Percentiles rank a stretch among this genome's conserved stretches.
These are phyloP conservation scores for Coenonympha glycerion DNA, from an alignment of 2,888 invertebrate genomes.

Conservation along the genomic window DNA sequence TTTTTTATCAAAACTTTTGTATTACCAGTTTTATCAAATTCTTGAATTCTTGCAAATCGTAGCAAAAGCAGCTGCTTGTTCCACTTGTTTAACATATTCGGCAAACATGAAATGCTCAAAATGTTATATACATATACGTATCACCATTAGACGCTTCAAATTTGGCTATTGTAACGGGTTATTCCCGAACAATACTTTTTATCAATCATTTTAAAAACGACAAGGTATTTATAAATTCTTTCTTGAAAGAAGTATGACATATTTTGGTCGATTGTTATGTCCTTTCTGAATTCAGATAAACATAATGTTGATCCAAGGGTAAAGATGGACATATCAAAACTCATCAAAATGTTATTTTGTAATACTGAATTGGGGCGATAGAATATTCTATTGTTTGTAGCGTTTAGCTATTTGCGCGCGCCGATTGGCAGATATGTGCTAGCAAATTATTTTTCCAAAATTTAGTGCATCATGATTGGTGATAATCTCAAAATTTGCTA, in stretches of 20 bases:
- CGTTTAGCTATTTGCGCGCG: constrained; percentile 31
- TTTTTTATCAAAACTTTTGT: too few species aligned
- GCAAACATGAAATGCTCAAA: constrained; percentile 16
- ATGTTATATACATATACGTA: constrained; percentile 12
- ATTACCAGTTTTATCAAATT: too few species aligned
- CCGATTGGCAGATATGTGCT: constrained; percentile 7
- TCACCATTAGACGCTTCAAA: constrained; percentile 16
- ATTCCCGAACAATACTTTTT: background rate
- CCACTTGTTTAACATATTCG: background rate
- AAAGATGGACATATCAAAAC: constrained; percentile 54
- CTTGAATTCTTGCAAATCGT: too few species aligned
- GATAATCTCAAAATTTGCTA: constrained; percentile 8
- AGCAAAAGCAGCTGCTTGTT: too few species aligned
- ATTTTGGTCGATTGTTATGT: constrained; percentile 18
- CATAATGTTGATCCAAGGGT: constrained; percentile 36
- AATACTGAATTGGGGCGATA: constrained; percentile 45
- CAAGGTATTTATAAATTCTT: background rate
- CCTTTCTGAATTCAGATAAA: constrained; percentile 10
- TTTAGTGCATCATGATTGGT: constrained; percentile 14
- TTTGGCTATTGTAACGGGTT: background rate
- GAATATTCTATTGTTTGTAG: constrained; percentile 51
- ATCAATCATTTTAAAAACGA: background rate
- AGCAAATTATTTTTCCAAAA: constrained; percentile 35
- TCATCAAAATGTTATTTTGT: constrained; percentile 36
- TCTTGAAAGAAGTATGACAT: background rate